Percentiles rank a stretch among this genome's conserved stretches.
Evolutionary conservation across 2,888 invertebrate species (phyloP).

Genomic region (Oscheius onirici): DNA sequence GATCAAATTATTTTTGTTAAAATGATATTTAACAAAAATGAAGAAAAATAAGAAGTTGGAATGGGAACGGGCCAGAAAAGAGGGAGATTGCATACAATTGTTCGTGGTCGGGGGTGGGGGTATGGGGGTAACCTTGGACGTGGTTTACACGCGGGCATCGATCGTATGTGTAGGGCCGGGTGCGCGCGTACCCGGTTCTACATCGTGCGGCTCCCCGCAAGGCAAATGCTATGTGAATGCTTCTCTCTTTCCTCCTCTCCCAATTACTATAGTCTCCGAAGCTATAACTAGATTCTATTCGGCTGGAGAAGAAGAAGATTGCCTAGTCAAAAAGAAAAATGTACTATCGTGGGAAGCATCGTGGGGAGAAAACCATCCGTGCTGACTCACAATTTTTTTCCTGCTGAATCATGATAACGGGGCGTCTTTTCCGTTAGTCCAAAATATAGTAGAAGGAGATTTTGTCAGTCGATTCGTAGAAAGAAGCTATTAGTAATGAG

Average conservation of each 20-base stretch:
- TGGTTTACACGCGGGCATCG: conserved; percentile 33
- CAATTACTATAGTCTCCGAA: conserved; percentile 22
- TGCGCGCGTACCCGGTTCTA: conserved; percentile 30
- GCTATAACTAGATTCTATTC: conserved; percentile 20
- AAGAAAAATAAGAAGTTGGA: not conserved
- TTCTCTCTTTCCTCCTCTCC: conserved; percentile 7
- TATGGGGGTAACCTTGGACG: conserved; percentile 29
- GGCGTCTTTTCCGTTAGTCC: too few species aligned
- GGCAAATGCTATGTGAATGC: conserved; percentile 24
- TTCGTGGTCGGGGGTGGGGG: conserved; percentile 19
- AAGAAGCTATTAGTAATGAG: too few species aligned
- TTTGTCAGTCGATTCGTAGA: too few species aligned
- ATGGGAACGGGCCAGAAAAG: not conserved
- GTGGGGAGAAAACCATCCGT: too few species aligned
- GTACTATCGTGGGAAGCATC: too few species aligned
- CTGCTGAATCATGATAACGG: too few species aligned
- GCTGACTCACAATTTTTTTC: too few species aligned
- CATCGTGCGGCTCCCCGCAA: conserved; percentile 11
- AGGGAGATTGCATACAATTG: conserved; percentile 22
- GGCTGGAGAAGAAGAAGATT: too few species aligned
- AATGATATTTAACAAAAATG: too few species aligned
- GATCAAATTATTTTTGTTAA: too few species aligned
- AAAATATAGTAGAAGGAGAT: too few species aligned
- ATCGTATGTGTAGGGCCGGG: conserved; percentile 23
- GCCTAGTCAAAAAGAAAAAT: too few species aligned